These are phyloP conservation scores for Cathartes aura DNA, from an alignment of 2,113 vertebrate species.

Conservation along the genomic window DNA sequence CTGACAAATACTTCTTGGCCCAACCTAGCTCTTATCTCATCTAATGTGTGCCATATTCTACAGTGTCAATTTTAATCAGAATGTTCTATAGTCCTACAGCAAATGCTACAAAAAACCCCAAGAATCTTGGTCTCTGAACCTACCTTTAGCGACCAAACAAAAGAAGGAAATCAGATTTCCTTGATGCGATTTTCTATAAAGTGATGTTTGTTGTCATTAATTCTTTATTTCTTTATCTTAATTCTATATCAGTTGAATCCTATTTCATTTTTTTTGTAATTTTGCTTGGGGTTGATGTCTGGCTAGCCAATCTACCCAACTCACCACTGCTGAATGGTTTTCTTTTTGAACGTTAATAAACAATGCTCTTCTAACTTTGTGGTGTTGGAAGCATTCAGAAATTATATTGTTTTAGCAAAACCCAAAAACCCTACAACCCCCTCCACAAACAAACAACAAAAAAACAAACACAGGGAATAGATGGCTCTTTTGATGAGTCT, in stretches of 20 bases:
- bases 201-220: not conserved
- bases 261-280: not conserved
- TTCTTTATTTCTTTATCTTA: not conserved
- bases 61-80: not conserved
- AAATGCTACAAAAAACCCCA: not conserved
- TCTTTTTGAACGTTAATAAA: not conserved
- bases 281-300: not conserved
- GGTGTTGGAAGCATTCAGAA: not conserved
- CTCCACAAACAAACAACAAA: not conserved
- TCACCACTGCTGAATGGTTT: not conserved
- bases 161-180: not conserved
- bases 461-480: not conserved
- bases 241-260: not conserved
- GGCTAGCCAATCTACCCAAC: not conserved
- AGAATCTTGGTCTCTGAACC: not conserved
- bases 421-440: accelerated
- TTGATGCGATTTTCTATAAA: not conserved
- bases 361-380: not conserved
- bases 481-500: not conserved
- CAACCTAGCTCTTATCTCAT: not conserved
- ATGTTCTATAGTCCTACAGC: not conserved
- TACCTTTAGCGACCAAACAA: not conserved
- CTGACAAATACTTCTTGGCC: not conserved
- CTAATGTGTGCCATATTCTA: not conserved
- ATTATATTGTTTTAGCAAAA: not conserved